Percentiles rank a stretch among this genome's conserved stretches.
These are phyloP conservation scores for Branchipolynoe longqiensis DNA, from an alignment of 2,888 invertebrate genomes.

Conservation along the genomic window DNA sequence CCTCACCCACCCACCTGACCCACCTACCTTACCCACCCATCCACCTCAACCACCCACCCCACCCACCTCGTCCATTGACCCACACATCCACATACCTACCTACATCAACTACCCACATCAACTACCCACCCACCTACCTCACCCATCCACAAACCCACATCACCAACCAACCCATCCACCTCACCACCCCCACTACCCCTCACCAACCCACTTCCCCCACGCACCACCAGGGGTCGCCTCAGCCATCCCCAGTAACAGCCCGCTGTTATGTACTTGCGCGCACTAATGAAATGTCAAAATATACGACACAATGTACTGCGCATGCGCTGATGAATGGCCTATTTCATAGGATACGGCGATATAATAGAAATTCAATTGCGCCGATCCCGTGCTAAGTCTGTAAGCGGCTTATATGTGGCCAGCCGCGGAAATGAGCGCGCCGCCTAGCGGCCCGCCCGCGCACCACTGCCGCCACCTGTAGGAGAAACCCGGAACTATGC, in stretches of 20 bases:
- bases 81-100: too few relatives aligned
- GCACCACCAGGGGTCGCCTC: background rate
- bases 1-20: too few relatives aligned
- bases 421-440: slow-evolving; percentile 44
- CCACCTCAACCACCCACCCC: too few relatives aligned
- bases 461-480: slow-evolving; percentile 34
- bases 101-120: too few relatives aligned
- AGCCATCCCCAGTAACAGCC: slow-evolving; percentile 19
- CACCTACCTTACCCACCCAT: too few relatives aligned
- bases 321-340: slow-evolving; percentile 56
- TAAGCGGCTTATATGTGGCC: slow-evolving; percentile 35
- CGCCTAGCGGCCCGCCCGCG: background rate
- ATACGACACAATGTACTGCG: slow-evolving; percentile 43
- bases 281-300: slow-evolving; percentile 57
- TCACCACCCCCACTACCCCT: too few relatives aligned
- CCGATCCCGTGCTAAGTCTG: slow-evolving; percentile 42
- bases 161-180: too few relatives aligned
- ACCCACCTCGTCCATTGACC: too few relatives aligned
- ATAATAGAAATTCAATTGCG: slow-evolving; percentile 59
- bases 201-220: too few relatives aligned
- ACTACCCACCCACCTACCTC: too few relatives aligned
- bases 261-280: slow-evolving; percentile 49
- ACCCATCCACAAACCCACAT: too few relatives aligned
- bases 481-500: background rate
- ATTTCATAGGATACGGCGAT: slow-evolving; percentile 53